Evolutionary conservation across 2,888 invertebrate genomes (phyloP).

Genomic region (Eupithecia abbreviata): DNA sequence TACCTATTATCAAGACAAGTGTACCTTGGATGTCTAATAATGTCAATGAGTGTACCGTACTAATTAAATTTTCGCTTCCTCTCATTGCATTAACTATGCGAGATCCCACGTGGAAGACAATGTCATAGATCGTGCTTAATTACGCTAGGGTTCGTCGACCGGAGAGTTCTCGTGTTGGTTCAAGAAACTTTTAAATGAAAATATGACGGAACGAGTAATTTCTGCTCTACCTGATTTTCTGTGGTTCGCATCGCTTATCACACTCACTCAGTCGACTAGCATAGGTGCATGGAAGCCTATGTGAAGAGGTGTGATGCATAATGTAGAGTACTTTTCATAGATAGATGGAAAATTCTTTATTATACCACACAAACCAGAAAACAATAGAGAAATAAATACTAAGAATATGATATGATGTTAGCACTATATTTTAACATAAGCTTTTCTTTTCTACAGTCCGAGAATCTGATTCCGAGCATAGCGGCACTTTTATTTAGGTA

Average conservation of each 20-base stretch:
- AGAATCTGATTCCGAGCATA: no score
- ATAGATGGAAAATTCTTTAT: no score
- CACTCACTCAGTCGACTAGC: no score
- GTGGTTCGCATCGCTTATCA: neutral
- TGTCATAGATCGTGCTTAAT: constrained; percentile 36
- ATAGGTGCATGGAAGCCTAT: neutral
- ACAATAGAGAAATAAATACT: no score
- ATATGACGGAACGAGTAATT: neutral
- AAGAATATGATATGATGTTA: no score
- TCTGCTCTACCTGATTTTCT: neutral
- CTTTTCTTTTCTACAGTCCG: no score
- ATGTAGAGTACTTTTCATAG: no score
- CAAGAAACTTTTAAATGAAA: constrained; percentile 4
- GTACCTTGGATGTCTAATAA: neutral
- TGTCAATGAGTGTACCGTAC: neutral
- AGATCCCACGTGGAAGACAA: constrained; percentile 38
- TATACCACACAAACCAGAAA: no score
- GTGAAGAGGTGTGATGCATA: no score
- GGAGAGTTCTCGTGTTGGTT: constrained; percentile 11
- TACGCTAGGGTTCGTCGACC: constrained; percentile 33
- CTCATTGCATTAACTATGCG: constrained; percentile 59
- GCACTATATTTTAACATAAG: no score
- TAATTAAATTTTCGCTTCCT: constrained; percentile 80
- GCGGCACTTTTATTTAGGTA: no score
- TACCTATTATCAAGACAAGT: constrained; percentile 3